A percentile compares a stretch with the other conserved stretches of the same genome.
Evolutionary conservation across 2,888 invertebrate species (phyloP).

Genomic region (Gandaritis pyraliata): DNA sequence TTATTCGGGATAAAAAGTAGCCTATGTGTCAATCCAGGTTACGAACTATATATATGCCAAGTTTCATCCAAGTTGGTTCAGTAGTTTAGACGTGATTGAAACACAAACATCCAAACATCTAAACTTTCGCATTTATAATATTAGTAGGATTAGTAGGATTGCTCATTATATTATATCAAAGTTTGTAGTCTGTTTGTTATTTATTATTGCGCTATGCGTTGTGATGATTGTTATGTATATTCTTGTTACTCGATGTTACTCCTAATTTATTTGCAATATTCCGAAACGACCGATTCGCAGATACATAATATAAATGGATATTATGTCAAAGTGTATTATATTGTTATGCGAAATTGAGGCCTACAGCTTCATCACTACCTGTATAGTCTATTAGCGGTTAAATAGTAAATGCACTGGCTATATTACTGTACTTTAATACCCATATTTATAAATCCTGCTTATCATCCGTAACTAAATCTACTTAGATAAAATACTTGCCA

Average conservation of each 20-base stretch:
- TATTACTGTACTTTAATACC: constrained; percentile 11
- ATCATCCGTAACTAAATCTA: too few species aligned
- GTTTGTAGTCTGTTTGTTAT: constrained; percentile 7
- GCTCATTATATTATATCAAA: too few species aligned
- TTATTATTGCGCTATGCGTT: constrained; percentile 26
- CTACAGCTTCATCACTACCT: constrained; percentile 59
- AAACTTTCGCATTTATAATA: too few species aligned
- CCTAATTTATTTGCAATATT: constrained; percentile 21
- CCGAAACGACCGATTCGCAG: constrained; percentile 35
- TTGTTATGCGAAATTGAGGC: constrained; percentile 61
- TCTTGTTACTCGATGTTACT: constrained; percentile 31
- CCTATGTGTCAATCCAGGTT: too few species aligned
- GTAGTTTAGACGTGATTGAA: too few species aligned
- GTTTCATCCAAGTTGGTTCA: too few species aligned
- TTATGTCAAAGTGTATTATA: constrained; percentile 60
- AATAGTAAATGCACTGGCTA: constrained; percentile 33
- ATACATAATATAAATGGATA: constrained; percentile 36
- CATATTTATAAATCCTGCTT: too few species aligned
- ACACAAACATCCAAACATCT: too few species aligned
- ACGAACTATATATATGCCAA: too few species aligned
- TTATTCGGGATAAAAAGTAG: too few species aligned
- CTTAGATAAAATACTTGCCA: too few species aligned
- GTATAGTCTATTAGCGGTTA: constrained; percentile 54
- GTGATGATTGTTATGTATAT: constrained; percentile 41
- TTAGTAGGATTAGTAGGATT: too few species aligned